Evolutionary conservation across 2,888 invertebrate species (phyloP).

Genomic region (Drosophila phalerata): DNA sequence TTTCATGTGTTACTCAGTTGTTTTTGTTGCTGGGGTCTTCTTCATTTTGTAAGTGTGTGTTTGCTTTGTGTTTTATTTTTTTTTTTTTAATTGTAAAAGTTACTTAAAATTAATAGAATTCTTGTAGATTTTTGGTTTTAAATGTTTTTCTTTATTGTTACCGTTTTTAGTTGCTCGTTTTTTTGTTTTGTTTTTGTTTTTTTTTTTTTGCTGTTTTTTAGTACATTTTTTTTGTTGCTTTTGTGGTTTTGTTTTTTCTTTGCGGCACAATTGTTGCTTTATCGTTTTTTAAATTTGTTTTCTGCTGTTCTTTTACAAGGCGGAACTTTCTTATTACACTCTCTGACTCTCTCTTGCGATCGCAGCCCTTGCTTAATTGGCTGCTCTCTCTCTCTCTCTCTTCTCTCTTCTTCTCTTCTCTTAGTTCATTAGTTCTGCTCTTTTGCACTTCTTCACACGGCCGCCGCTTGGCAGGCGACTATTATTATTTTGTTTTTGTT

Average conservation of each 20-base stretch:
- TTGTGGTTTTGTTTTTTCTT: slow-evolving; percentile 57
- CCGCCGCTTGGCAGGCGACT: slow-evolving; percentile 43
- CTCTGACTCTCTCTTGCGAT: slow-evolving; percentile 30
- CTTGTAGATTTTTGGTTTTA: slow-evolving; percentile 81
- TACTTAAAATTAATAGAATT: slow-evolving; percentile 81
- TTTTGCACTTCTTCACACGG: slow-evolving; percentile 43
- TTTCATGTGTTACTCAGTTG: slow-evolving; percentile 65
- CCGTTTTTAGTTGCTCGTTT: slow-evolving; percentile 74
- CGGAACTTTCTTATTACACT: slow-evolving; percentile 46
- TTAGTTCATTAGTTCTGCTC: slow-evolving; percentile 34
- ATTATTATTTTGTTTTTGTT: slow-evolving; percentile 28
- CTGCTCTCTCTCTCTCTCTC: slow-evolving; percentile 14
- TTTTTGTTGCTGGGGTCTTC: slow-evolving; percentile 61
- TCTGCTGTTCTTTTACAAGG: slow-evolving; percentile 46
- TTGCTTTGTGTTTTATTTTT: slow-evolving; percentile 33
- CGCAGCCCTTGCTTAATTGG: slow-evolving; percentile 16
- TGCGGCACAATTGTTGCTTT: slow-evolving; percentile 82
- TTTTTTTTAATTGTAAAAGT: slow-evolving; percentile 74
- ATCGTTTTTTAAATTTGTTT: slow-evolving; percentile 60
- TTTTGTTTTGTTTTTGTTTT: slow-evolving; percentile 46
- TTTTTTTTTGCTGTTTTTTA: slow-evolving; percentile 44
- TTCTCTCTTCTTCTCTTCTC: slow-evolving; percentile 11
- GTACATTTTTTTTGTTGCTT: slow-evolving; percentile 57
- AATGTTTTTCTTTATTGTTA: slow-evolving; percentile 81
- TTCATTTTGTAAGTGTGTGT: slow-evolving; percentile 51